Evolutionary conservation across 2,797 vertebrate species (phyloP).

Genomic region (Esox lucius): DNA sequence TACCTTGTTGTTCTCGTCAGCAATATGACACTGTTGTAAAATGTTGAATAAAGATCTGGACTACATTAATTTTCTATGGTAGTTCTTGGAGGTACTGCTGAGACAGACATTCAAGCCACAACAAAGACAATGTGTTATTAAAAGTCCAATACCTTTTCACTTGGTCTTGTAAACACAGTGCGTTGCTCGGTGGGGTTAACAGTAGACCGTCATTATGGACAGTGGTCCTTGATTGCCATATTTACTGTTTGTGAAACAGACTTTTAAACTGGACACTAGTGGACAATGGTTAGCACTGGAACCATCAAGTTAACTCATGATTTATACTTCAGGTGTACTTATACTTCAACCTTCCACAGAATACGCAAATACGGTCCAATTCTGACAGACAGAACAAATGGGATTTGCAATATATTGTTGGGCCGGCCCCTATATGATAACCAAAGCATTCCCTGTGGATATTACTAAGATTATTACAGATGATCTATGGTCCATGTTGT

Average conservation of each 20-base stretch:
- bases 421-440: neutral
- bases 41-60: neutral
- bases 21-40: neutral
- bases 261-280: too few relatives aligned
- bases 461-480: neutral
- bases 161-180: neutral
- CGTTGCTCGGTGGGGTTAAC: neutral
- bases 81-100: neutral
- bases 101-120: neutral
- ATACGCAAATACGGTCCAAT: too few relatives aligned
- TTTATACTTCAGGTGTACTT: too few relatives aligned
- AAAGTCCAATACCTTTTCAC: neutral
- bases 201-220: neutral
- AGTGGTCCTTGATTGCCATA: neutral
- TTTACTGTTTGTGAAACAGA: too few relatives aligned
- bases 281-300: too few relatives aligned
- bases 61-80: neutral
- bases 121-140: neutral
- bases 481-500: neutral
- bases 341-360: too few relatives aligned
- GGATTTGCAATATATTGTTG: neutral
- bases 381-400: neutral
- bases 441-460: neutral
- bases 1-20: neutral
- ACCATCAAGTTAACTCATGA: too few relatives aligned